Base-by-base conservation (phyloP, 2,888 invertebrate species). In the Polyploca ridens region DNA sequence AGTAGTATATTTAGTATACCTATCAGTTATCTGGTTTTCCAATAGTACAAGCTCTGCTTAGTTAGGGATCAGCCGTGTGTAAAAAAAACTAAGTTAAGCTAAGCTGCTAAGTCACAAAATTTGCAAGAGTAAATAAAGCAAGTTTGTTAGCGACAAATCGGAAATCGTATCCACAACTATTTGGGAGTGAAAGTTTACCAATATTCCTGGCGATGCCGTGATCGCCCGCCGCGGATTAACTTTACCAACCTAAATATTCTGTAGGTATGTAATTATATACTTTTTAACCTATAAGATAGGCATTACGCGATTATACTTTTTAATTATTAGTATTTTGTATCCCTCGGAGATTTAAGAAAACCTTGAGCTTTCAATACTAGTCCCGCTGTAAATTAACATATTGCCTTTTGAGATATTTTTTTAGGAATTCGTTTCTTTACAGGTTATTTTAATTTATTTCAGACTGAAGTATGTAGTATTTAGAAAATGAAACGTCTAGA, bases 91-190 rank as follows among this genome's bases (percentile, higher is more conserved):
- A 38, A 13, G 58, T 33, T 62, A 59, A 41, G 63, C 63, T 44
- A 57, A 57, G 57, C 61, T 63, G 57, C 61, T 63, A 58, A 58
- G 62, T 62, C 62, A 54, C 54, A 41, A 58, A 63, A 41, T 38
- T 13, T 38, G 63, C 61, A 49, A 58, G 57, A 63, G 70, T 73
- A 75, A 74, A 74, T 76, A 77, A 76, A 73, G 69, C 69, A n/a
- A 78, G 76, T 79, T 77, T 71, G 73, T 70, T 69, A 66, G 68
- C 75, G 78, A 81, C 76, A 76, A 74, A 77, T 78, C 76, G 81
- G 75, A 78, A 79, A 81, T 79, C 78, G 77, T 77, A 78, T 72
- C 71, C 70, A 59, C 67, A 79, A 79, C 78, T 81, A 81, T 79
- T 79, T 77, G 70, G 69, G 68, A 66, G 66, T 33, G 62, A 70